Evolutionary conservation across 2,113 vertebrate species (phyloP), one percentile per base, ranked within the genome.

Genomic region (Pseudorhombus dupliciocellatus): DNA sequence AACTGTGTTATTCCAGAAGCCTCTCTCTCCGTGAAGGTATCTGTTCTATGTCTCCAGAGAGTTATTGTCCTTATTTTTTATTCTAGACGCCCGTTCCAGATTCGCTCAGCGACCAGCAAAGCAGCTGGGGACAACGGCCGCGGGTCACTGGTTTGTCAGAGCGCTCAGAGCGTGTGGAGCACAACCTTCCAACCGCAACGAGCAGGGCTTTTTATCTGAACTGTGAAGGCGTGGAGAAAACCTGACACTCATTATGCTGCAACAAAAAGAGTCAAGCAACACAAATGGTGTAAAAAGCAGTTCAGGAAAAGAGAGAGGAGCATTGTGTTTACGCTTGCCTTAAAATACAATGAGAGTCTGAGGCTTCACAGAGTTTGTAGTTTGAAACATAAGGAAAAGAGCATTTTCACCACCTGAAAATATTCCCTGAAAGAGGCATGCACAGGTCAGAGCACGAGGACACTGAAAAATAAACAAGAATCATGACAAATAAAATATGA

Each of bases 401-500:
- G 60, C n/a, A 63, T 75, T 73, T 59, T 56, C 80, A 62, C 24
- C 70, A 86, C 81, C 90, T 92, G 86, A 55, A 90, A 90, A 85
- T 76, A 86, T 16, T 73, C 75, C 75, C 86, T 87, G 83, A 55
- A 90, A 88, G 53, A 86, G 66, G 58, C 90, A 87, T 88, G 81
- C 86, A 87, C 76, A 85, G 54, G 88, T 89, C 59, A 58, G 74
- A 87, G 59, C 84, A 90, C 77, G 75, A 84, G 57, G 72, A 89
- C 79, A 89, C 81, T 70, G 79, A 67, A 84, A 90, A 88, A 84
- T 66, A 87, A 91, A 79, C 53, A 67, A 87, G 71, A 87, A 86
- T 84, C 71, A 86, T 85, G 85, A 89, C 55, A 83, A 88, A 88
- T 14, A 71, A 87, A 88, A 88, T 75, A 86, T 87, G 85, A 88